Evolutionary conservation across 1,140 invertebrate genomes (phyloP).

Genomic region (Phymorhynchus buccinoides): DNA sequence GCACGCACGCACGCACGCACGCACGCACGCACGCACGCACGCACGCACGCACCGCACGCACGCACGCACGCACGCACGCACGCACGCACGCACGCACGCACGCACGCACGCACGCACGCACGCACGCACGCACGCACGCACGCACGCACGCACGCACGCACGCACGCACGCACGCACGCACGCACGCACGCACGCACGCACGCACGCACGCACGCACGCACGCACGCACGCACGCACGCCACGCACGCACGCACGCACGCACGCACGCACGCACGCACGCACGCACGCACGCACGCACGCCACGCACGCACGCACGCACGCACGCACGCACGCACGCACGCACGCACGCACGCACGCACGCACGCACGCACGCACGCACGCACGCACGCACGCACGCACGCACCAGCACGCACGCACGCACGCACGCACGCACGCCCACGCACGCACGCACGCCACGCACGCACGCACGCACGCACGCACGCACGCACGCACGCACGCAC

Average conservation of each 20-base stretch:
- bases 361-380: background rate
- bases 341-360: background rate
- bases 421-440: background rate
- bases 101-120: background rate
- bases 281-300: background rate
- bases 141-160: background rate
- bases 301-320: background rate
- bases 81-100: background rate
- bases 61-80: background rate
- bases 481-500: background rate
- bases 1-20: background rate
- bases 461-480: too few species aligned
- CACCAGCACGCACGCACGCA: background rate
- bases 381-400: background rate
- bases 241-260: constrained; percentile 13
- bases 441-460: background rate
- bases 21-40: too few species aligned
- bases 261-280: constrained; percentile 18
- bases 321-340: background rate
- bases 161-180: background rate
- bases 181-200: too few species aligned
- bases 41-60: background rate
- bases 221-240: background rate
- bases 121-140: background rate
- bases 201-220: background rate